phyloP scores from a whole-genome alignment of 2,797 vertebrate genomes.

The Coreius guichenoti region DNA sequence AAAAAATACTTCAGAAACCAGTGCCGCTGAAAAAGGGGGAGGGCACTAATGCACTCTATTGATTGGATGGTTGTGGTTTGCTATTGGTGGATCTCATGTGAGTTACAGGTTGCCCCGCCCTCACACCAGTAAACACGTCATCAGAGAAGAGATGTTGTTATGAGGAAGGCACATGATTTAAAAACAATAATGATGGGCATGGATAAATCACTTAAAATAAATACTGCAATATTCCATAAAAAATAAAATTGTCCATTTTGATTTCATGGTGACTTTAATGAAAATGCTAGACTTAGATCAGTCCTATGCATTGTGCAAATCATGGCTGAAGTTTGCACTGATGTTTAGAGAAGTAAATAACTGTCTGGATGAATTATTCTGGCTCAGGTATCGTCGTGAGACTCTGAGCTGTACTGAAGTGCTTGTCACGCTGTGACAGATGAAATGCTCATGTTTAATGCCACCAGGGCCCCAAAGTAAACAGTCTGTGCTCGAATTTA shows the following conservation, averaged over 20 bases:
- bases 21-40: not conserved
- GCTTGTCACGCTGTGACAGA: conserved; percentile 34
- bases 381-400: conserved; percentile 20
- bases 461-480: conserved; percentile 34
- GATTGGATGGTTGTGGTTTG: not conserved
- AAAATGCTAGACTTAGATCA: not conserved
- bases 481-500: conserved; percentile 5
- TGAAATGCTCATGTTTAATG: conserved; percentile 28
- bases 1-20: too few relatives aligned
- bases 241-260: not conserved
- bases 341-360: conserved; percentile 29
- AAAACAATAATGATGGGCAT: not conserved
- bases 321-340: conserved; percentile 4
- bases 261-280: not conserved
- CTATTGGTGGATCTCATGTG: not conserved
- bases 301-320: conserved; percentile 7
- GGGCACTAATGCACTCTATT: not conserved
- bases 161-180: not conserved
- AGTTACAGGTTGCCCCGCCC: not conserved
- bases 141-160: not conserved
- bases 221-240: not conserved
- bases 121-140: not conserved
- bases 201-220: not conserved
- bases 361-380: conserved; percentile 18
- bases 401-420: conserved; percentile 24